phyloP scores from a whole-genome alignment of 2,888 invertebrate species.

The Mechanitis messenoides region DNA sequence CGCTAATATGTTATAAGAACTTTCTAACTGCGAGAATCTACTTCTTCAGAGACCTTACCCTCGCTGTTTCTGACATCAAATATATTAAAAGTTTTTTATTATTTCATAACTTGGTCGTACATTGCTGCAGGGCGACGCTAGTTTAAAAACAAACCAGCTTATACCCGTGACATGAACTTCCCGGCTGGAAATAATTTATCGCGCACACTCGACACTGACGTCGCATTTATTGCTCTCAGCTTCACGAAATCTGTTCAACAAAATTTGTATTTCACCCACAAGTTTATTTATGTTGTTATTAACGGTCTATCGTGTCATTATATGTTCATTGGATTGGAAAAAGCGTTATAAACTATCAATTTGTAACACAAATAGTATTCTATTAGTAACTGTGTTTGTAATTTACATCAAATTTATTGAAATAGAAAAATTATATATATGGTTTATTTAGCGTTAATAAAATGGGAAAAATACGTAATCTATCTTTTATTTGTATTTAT shows the following conservation, averaged over 20 bases:
- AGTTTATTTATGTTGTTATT: conserved; percentile 9
- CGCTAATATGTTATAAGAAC: too few species aligned
- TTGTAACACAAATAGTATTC: not conserved
- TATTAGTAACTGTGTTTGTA: not conserved
- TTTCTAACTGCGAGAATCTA: too few species aligned
- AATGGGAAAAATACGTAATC: too few species aligned
- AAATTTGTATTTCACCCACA: conserved; percentile 10
- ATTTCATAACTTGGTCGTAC: not conserved
- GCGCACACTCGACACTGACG: conserved; percentile 31
- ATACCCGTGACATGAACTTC: conserved; percentile 36
- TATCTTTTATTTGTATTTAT: too few species aligned
- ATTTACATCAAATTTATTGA: not conserved
- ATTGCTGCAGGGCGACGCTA: conserved; percentile 5
- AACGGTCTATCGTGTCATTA: conserved; percentile 1
- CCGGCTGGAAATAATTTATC: conserved; percentile 47
- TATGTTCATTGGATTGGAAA: conserved; percentile 1
- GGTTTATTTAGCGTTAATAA: not conserved
- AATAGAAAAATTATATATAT: not conserved
- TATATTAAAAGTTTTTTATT: not conserved
- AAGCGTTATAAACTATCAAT: conserved; percentile 5
- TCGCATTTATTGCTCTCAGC: conserved; percentile 19
- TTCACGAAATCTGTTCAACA: conserved; percentile 15
- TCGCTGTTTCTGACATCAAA: not conserved
- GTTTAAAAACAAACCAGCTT: conserved; percentile 24
- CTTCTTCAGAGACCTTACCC: not conserved